A percentile compares a stretch with the other conserved stretches of the same genome.
These are phyloP conservation scores for Ceriagrion tenellum DNA, from an alignment of 2,888 invertebrate genomes.

Conservation along the genomic window DNA sequence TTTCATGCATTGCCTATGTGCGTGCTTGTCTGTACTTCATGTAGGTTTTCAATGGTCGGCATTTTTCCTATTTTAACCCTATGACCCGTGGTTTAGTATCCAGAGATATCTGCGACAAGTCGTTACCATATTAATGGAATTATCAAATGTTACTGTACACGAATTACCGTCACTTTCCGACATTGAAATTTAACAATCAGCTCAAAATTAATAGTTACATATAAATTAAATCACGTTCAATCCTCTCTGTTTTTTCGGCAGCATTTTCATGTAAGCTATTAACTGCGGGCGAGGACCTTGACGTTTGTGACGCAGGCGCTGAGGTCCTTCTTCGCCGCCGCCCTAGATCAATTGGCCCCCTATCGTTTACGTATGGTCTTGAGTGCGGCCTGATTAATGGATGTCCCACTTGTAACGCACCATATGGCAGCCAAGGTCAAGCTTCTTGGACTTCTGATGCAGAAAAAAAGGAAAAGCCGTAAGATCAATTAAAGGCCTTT, in stretches of 20 bases:
- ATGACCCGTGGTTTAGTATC: too few species aligned
- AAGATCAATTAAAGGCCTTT: not conserved
- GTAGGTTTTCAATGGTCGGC: not conserved
- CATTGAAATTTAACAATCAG: too few species aligned
- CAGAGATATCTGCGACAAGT: too few species aligned
- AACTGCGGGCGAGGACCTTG: not conserved
- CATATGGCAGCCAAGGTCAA: not conserved
- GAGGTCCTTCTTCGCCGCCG: not conserved
- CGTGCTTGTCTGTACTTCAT: not conserved
- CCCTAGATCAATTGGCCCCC: not conserved
- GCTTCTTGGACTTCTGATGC: not conserved
- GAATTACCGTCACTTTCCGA: too few species aligned
- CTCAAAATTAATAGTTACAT: too few species aligned
- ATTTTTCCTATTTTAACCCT: too few species aligned
- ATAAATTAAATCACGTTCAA: too few species aligned
- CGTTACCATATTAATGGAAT: too few species aligned
- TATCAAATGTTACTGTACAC: too few species aligned
- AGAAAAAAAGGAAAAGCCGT: not conserved
- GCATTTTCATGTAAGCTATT: too few species aligned
- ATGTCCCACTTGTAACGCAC: not conserved
- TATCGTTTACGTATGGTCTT: not conserved
- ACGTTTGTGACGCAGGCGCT: not conserved
- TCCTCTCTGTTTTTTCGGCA: too few species aligned
- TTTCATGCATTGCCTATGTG: not conserved
- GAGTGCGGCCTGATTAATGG: not conserved